Evolutionary conservation across 92 coral and sea anemone species (phyloP).

Genomic region (Galaxea fascicularis): DNA sequence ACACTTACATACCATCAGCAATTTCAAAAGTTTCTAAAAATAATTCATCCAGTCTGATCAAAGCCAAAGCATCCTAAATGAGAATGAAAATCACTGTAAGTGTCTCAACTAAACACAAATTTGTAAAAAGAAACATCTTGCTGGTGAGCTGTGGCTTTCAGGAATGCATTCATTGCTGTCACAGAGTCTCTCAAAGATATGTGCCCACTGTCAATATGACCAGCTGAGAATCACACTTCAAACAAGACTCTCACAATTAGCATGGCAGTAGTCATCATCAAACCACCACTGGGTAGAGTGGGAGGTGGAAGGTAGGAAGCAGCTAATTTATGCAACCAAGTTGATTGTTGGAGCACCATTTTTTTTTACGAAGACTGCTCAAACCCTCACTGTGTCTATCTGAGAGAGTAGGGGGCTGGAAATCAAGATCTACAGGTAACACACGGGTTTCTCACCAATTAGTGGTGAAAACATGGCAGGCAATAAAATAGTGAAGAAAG

Average conservation of each 20-base stretch:
- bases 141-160: conserved; percentile 70
- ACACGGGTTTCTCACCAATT: no score
- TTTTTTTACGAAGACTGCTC: no score
- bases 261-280: conserved; percentile 98
- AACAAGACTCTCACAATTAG: conserved; percentile 96
- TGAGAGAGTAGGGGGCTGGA: no score
- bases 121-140: not conserved
- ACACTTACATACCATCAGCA: conserved; percentile 88
- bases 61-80: conserved; percentile 89
- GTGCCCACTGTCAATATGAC: conserved; percentile 79
- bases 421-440: no score
- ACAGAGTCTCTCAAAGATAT: conserved; percentile 66
- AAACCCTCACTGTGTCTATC: no score
- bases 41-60: conserved; percentile 93
- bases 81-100: not conserved
- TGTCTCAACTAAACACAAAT: not conserved
- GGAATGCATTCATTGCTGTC: conserved; percentile 92
- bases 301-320: not conserved
- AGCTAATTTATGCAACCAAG: no score
- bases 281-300: conserved; percentile 18
- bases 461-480: no score
- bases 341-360: not conserved
- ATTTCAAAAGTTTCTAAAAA: conserved; percentile 96
- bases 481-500: no score
- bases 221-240: conserved; percentile 75